phyloP scores from a whole-genome alignment of 1,140 invertebrate genomes.

The Elysia chlorotica region DNA sequence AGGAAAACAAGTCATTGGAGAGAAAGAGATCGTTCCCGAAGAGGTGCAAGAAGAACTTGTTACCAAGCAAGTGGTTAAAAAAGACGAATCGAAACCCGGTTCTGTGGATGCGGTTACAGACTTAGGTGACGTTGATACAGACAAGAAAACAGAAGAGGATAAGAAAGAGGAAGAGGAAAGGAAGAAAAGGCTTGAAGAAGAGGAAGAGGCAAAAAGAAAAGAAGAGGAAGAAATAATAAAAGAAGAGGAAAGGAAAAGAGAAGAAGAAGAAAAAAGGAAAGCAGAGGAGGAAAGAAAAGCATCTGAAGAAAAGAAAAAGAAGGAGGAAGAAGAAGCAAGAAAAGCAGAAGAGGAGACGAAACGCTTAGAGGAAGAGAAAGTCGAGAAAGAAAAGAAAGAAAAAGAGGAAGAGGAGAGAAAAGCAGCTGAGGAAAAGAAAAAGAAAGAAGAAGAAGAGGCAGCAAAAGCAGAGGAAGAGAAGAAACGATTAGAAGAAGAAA shows the following conservation, averaged over 20 bases:
- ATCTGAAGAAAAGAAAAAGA: conserved; percentile 1
- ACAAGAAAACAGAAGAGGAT: background rate
- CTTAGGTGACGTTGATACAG: background rate
- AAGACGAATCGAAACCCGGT: background rate
- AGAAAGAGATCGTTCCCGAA: too few relatives aligned
- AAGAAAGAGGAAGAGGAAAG: background rate
- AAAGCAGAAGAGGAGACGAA: background rate
- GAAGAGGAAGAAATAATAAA: background rate
- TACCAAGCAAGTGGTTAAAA: background rate
- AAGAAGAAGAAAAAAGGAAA: background rate
- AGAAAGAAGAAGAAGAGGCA: background rate
- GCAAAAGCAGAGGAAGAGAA: background rate
- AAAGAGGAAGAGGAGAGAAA: background rate
- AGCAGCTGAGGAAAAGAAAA: background rate
- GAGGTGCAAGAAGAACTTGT: background rate
- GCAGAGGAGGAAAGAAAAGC: background rate
- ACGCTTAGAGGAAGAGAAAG: background rate
- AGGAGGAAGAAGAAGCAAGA: background rate
- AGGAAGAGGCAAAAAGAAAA: background rate
- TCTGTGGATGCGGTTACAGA: background rate
- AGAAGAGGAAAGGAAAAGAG: background rate
- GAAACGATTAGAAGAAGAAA: background rate
- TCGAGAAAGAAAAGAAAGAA: background rate
- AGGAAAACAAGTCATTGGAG: too few relatives aligned
- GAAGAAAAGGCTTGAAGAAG: background rate